Conservation (phyloP, 2,113 vertebrate genomes). For the Gavialis gangeticus region DNA sequence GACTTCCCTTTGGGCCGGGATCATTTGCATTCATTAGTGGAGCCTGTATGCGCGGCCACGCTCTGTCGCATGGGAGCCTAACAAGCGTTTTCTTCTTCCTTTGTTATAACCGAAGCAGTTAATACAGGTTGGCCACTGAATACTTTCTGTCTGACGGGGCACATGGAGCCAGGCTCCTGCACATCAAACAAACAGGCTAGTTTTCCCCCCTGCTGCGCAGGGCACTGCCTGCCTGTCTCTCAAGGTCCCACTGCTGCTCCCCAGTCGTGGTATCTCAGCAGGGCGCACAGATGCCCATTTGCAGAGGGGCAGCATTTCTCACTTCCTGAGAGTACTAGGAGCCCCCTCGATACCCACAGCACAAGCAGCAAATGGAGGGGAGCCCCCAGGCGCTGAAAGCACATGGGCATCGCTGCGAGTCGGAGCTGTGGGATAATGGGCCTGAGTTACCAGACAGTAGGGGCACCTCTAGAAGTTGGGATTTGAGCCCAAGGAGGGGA, state of each 20-base stretch:
- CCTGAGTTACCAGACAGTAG: fast-evolving
- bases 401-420: fast-evolving
- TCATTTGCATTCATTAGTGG: conserved; percentile 74
- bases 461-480: neutral
- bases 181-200: conserved; percentile 17
- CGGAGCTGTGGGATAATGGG: neutral
- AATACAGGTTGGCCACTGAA: conserved; percentile 27
- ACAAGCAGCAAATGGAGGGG: neutral
- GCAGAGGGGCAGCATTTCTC: neutral
- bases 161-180: neutral
- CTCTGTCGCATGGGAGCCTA: conserved; percentile 53
- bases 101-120: conserved; percentile 33
- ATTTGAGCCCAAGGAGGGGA: too few relatives aligned
- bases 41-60: conserved; percentile 50
- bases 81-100: conserved; percentile 41
- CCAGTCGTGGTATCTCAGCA: neutral
- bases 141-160: neutral
- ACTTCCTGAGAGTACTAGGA: neutral
- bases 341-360: neutral
- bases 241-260: neutral
- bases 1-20: conserved; percentile 67
- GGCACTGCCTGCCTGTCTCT: conserved; percentile 24
- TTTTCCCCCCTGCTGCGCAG: neutral
- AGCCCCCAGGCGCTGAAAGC: fast-evolving
- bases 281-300: neutral